Evolutionary conservation across 2,113 vertebrate species (phyloP).

Genomic region (Rutilus rutilus): DNA sequence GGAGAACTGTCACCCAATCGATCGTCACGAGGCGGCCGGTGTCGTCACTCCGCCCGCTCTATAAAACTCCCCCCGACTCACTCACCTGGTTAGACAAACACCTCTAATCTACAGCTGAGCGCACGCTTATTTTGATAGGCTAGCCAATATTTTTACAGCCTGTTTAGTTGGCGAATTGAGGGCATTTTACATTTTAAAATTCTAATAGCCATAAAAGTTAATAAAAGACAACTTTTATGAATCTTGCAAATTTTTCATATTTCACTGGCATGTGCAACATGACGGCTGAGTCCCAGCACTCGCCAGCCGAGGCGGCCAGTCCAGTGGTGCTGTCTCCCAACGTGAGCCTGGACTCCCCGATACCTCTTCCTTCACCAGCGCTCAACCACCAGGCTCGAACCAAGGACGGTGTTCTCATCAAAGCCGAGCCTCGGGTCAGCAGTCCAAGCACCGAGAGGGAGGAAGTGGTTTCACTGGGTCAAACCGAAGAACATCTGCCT

Average conservation of each 20-base stretch:
- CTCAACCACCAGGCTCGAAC: slow-evolving; percentile 69
- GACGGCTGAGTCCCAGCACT: slow-evolving; percentile 77
- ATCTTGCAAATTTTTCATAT: slow-evolving; percentile 81
- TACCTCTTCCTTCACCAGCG: slow-evolving; percentile 61
- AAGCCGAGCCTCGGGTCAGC: slow-evolving; percentile 78
- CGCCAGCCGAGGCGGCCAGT: slow-evolving; percentile 75
- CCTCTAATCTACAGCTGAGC: slow-evolving; percentile 5
- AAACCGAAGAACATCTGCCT: slow-evolving; percentile 77
- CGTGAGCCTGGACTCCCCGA: slow-evolving; percentile 75
- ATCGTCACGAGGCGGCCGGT: slow-evolving; percentile 64
- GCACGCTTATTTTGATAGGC: neutral
- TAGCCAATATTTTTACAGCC: neutral
- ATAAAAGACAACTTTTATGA: slow-evolving; percentile 76
- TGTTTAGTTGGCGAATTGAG: neutral
- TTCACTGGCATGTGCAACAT: slow-evolving; percentile 82
- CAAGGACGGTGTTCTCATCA: slow-evolving; percentile 74
- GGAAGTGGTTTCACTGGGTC: slow-evolving; percentile 68
- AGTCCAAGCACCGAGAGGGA: slow-evolving; percentile 65
- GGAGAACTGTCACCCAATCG: slow-evolving; percentile 40
- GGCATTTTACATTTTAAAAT: neutral
- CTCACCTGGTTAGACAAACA: slow-evolving; percentile 73
- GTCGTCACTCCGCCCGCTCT: slow-evolving; percentile 71
- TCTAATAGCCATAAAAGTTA: neutral
- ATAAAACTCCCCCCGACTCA: slow-evolving; percentile 75
- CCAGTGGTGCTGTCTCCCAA: slow-evolving; percentile 76